A percentile compares a stretch with the other conserved stretches of the same genome.
These are phyloP conservation scores for Beaufortia kweichowensis DNA, from an alignment of 2,113 vertebrate genomes.

Conservation along the genomic window DNA sequence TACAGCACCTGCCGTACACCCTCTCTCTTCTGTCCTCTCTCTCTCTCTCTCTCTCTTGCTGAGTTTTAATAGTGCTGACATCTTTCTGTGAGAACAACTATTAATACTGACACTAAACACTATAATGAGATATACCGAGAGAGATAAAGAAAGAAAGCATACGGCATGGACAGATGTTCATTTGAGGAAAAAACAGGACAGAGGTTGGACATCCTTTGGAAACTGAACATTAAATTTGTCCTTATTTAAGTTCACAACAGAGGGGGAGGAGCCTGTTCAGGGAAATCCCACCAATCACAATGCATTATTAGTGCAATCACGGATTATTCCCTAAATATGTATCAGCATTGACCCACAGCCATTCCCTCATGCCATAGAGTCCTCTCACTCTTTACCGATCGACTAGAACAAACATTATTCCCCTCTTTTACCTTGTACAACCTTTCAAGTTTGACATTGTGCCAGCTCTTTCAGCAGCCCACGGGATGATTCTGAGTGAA, in stretches of 20 bases:
- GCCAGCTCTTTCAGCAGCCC: neutral
- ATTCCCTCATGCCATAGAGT: too few species aligned
- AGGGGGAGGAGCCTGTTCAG: neutral
- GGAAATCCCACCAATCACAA: neutral
- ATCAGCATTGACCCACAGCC: neutral
- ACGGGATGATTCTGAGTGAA: neutral
- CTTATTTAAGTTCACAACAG: neutral
- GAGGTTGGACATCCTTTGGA: neutral
- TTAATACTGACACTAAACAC: constrained; percentile 17
- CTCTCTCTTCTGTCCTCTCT: neutral
- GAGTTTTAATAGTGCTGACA: constrained; percentile 13
- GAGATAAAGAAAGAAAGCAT: constrained; percentile 2
- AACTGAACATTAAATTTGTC: neutral
- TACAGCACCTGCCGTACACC: neutral
- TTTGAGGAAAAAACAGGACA: constrained; percentile 17
- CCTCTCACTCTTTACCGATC: constrained; percentile 4
- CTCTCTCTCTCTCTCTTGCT: neutral
- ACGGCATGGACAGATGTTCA: constrained; percentile 32
- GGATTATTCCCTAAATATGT: too few species aligned
- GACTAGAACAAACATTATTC: neutral
- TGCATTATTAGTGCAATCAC: too few species aligned
- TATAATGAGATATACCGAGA: constrained; percentile 4
- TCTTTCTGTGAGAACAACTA: constrained; percentile 11
- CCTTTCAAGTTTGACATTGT: neutral
- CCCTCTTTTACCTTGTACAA: too few species aligned